Conservation (phyloP, 2,797 vertebrate genomes). For the Lophotriccus pileatus region DNA sequence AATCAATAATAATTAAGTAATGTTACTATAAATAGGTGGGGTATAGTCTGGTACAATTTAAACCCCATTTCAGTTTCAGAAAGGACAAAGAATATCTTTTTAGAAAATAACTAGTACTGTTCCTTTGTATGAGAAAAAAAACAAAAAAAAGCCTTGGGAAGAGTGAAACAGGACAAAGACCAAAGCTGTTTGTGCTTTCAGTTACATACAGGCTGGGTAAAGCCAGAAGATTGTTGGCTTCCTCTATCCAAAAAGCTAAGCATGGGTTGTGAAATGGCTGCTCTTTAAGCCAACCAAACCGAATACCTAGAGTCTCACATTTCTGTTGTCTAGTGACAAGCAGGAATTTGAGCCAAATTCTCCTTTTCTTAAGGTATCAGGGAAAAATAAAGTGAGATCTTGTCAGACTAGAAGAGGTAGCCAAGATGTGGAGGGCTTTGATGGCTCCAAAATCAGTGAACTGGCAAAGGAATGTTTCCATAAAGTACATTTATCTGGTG, state of each 20-base stretch:
- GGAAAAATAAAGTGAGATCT: slow-evolving; percentile 3
- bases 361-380: neutral
- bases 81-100: neutral
- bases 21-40: neutral
- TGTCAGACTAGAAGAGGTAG: neutral
- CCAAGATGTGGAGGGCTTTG: neutral
- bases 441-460: neutral
- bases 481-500: neutral
- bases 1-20: neutral
- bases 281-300: neutral
- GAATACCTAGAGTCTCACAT: neutral
- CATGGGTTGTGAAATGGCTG: neutral
- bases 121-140: neutral
- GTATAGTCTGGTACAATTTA: neutral
- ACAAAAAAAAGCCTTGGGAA: neutral
- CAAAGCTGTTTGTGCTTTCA: neutral
- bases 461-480: neutral
- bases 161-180: neutral
- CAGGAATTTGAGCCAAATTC: neutral
- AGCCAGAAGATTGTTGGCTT: neutral
- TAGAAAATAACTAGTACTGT: neutral
- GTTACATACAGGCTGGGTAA: neutral
- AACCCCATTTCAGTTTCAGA: neutral
- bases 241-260: neutral
- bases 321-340: neutral